A percentile compares a stretch with the other conserved stretches of the same genome.
Evolutionary conservation across 2,797 vertebrate genomes (phyloP).

Genomic region (Platalea minor): DNA sequence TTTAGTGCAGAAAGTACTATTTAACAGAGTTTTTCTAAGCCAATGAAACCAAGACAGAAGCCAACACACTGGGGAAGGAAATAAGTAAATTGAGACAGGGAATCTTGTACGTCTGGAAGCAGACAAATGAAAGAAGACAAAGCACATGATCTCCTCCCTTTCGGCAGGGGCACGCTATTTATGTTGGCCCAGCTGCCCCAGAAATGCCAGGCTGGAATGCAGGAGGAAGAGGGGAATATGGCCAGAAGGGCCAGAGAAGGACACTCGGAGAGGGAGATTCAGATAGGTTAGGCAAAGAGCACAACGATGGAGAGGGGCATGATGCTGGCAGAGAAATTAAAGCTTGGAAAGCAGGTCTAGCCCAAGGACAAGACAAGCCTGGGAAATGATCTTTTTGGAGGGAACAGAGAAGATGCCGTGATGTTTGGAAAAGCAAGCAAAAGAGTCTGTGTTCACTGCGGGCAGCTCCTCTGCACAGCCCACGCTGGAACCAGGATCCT

Average conservation of each 20-base stretch:
- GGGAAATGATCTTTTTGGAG: neutral
- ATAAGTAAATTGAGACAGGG: neutral
- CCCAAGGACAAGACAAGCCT: neutral
- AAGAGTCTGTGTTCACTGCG: neutral
- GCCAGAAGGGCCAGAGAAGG: neutral
- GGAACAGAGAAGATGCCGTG: neutral
- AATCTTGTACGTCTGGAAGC: neutral
- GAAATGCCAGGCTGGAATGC: neutral
- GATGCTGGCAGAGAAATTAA: neutral
- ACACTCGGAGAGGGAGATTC: neutral
- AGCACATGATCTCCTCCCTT: neutral
- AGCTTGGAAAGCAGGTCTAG: neutral
- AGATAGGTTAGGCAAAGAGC: neutral
- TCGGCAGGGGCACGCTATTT: neutral
- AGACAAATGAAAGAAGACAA: neutral
- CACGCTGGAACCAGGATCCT: neutral
- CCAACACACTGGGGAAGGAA: constrained; percentile 13
- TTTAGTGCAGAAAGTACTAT: neutral
- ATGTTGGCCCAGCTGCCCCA: neutral
- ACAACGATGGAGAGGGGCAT: neutral
- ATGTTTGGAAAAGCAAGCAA: neutral
- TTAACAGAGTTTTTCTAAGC: neutral
- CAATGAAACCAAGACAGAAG: neutral
- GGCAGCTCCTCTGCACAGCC: neutral
- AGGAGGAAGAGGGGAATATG: neutral